Evolutionary conservation across 2,888 invertebrate genomes (phyloP).

Genomic region (Acleris emargana): DNA sequence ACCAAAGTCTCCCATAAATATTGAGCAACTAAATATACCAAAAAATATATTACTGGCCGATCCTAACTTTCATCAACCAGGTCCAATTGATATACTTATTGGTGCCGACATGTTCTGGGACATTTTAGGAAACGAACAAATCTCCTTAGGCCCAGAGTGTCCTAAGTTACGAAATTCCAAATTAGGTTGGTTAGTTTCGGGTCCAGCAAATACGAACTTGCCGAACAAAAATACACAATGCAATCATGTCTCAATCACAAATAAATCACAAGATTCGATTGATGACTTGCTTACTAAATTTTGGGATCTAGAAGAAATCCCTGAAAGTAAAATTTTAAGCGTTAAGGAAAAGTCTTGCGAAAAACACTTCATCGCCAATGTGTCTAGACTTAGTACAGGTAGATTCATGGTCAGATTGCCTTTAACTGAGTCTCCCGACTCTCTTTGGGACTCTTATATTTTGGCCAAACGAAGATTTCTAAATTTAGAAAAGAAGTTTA

Average conservation of each 20-base stretch:
- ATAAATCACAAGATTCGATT: not conserved
- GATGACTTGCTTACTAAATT: conserved; percentile 8
- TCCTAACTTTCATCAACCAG: no score
- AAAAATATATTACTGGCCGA: no score
- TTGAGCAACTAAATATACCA: no score
- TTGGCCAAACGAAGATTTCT: conserved; percentile 34
- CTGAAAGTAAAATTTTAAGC: conserved; percentile 14
- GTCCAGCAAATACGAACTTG: not conserved
- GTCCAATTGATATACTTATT: no score
- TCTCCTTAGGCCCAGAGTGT: no score
- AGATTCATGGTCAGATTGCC: conserved; percentile 35
- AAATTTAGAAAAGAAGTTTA: conserved; percentile 22
- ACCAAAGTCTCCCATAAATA: no score
- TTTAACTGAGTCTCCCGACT: conserved; percentile 23
- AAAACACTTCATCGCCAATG: conserved; percentile 27
- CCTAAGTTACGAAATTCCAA: no score
- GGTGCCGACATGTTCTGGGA: no score
- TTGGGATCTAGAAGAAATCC: conserved; percentile 21
- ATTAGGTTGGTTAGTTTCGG: no score
- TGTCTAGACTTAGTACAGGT: conserved; percentile 16
- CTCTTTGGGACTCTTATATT: conserved; percentile 28
- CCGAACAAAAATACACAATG: not conserved
- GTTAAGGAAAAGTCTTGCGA: conserved; percentile 34
- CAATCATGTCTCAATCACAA: not conserved
- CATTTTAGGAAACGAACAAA: no score